phyloP scores from a whole-genome alignment of 2,113 vertebrate species.

The Mus spicilegus region DNA sequence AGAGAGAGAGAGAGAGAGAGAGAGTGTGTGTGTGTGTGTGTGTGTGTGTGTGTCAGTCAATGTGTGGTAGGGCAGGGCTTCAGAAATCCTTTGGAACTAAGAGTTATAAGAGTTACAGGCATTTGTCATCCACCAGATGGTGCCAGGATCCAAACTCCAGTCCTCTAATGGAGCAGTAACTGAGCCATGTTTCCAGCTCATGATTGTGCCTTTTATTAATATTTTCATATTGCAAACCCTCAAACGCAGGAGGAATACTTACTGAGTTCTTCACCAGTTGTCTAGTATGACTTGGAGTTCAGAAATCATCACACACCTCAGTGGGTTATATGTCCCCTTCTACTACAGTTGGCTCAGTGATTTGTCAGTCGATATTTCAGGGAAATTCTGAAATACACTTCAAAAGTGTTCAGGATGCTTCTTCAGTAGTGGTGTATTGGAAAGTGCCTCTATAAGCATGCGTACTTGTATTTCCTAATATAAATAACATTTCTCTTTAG shows the following conservation, averaged over 20 bases:
- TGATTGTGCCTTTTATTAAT: constrained; percentile 29
- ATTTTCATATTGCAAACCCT: neutral
- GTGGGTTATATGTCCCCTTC: neutral
- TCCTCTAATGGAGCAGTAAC: neutral
- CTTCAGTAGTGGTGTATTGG: constrained; percentile 13
- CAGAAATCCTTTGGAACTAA: neutral
- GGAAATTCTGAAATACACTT: constrained; percentile 47
- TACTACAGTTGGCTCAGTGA: neutral
- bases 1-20: no score
- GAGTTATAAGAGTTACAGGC: neutral
- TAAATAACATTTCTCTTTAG: constrained; percentile 61
- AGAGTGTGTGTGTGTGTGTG: no score
- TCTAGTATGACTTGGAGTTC: neutral
- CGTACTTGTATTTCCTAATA: constrained; percentile 52
- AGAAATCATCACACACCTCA: neutral
- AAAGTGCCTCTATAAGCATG: neutral
- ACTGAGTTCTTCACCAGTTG: constrained; percentile 26
- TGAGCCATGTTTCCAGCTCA: neutral
- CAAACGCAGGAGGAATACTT: neutral
- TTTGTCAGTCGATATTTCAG: constrained; percentile 35
- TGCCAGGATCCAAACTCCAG: neutral
- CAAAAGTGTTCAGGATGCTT: constrained; percentile 39
- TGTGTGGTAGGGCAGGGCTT: neutral
- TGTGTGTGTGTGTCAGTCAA: no score
- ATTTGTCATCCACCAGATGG: neutral